Base-by-base conservation (phyloP, 2,888 invertebrate species). In the Cyaniris semiargus region DNA sequence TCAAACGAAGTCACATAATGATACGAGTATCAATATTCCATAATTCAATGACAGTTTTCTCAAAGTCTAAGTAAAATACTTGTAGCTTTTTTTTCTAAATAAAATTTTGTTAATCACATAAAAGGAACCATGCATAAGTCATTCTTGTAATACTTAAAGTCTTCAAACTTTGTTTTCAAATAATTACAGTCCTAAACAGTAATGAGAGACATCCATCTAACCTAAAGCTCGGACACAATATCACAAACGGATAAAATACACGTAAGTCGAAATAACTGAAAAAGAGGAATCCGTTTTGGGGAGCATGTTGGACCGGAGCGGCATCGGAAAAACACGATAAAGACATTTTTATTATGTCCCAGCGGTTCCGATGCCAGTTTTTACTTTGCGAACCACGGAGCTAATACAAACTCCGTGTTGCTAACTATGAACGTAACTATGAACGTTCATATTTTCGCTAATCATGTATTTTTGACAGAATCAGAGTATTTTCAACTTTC, bases 301-400 rank as follows among this genome's bases (percentile, higher is more conserved):
- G 71, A 71, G 38, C 71, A 71, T 71, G 38, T 71, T 71, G 71
- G 38, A 71, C 8, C 13, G 34, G 38, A 38, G 34, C 71, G 71
- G 34, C 38, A 71, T 71, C 34, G 34, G 71, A 71, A 71, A 34
- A 70, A 71, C 71, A 38, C 38, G 71, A 71, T 71, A 71, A 71
- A 71, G 38, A 38, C 34, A 81, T 81, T 86, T 85, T 85, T 83
- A 86, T 86, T 87, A 83, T 83, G 84, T 81, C 80, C 80, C 81
- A 79, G 80, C 80, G 84, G 80, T 84, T 85, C 81, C 81, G 83
- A 82, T 84, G 83, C 82, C 79, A 80, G 78, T 79, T 78, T 78
- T 78, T 79, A 78, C 79, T 80, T 80, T 27, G 76, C 78, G 80
- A 81, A n/a, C n/a, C n/a, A n/a, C n/a, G n/a, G n/a, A n/a, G n/a